These are phyloP conservation scores for Homarus americanus DNA, from an alignment of 1,140 invertebrate species.

Conservation along the genomic window DNA sequence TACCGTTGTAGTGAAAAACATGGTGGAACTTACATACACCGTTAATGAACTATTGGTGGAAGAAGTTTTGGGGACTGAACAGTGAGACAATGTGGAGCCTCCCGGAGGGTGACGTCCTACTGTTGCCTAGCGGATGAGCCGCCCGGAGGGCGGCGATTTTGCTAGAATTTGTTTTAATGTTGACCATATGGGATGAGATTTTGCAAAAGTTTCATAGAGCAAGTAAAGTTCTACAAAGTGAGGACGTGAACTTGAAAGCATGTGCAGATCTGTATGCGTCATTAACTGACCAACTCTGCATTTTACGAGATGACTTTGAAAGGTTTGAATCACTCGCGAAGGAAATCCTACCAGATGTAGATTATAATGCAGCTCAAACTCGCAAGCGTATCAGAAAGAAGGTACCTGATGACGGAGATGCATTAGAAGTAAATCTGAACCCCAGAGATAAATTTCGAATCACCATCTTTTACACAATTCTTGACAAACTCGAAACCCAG, in stretches of 20 bases:
- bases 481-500: no score
- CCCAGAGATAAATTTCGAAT: not conserved
- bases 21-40: no score
- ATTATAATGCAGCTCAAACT: not conserved
- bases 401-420: not conserved
- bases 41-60: no score
- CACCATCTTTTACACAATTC: not conserved
- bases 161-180: constrained; percentile 74
- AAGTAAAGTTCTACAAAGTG: not conserved
- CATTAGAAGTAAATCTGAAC: not conserved
- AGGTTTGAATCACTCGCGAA: not conserved
- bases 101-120: no score
- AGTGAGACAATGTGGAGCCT: no score
- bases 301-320: not conserved
- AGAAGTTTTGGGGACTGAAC: no score
- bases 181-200: constrained; percentile 48
- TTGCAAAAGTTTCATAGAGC: not conserved
- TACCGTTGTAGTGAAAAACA: no score
- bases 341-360: constrained; percentile 54
- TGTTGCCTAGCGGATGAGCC: no score
- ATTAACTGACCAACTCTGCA: not conserved
- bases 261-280: not conserved
- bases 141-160: constrained; percentile 8
- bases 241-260: not conserved
- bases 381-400: not conserved